Conservation (phyloP, 2,888 invertebrate genomes). For the Osmoderma eremita region DNA sequence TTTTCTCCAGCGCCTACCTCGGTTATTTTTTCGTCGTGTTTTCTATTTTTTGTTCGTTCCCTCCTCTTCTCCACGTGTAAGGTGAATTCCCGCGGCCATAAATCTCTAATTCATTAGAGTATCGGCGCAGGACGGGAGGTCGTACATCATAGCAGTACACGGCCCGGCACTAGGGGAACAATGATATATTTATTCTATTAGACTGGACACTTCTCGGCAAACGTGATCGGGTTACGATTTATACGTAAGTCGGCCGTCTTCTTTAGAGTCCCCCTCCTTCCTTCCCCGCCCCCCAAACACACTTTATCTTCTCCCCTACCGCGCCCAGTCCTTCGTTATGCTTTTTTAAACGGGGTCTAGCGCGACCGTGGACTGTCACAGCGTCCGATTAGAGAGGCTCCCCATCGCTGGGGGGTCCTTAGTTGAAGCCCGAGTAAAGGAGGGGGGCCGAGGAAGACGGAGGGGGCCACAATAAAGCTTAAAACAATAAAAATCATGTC, state of each 20-base stretch:
- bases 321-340: neutral
- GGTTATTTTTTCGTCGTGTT: neutral
- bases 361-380: neutral
- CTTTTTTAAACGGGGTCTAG: neutral
- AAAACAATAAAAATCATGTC: too few species aligned
- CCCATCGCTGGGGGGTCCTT: too few species aligned
- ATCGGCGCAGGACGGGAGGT: slow-evolving; percentile 5
- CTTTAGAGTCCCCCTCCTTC: neutral
- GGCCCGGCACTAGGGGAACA: slow-evolving; percentile 17
- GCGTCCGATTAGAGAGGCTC: too few species aligned
- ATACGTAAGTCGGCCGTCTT: slow-evolving; percentile 24
- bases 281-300: neutral
- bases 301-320: neutral
- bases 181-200: slow-evolving; percentile 37
- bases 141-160: slow-evolving; percentile 22
- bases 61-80: neutral
- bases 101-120: slow-evolving; percentile 36
- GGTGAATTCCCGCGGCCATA: slow-evolving; percentile 19
- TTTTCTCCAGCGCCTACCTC: too few species aligned
- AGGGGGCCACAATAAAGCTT: too few species aligned
- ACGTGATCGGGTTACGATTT: slow-evolving; percentile 36
- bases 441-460: too few species aligned
- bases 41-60: neutral
- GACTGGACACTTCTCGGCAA: slow-evolving; percentile 26
- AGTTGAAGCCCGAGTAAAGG: too few species aligned